Percentiles rank a stretch among this genome's conserved stretches.
phyloP scores from a whole-genome alignment of 2,113 vertebrate species.

The Melierax canorus region DNA sequence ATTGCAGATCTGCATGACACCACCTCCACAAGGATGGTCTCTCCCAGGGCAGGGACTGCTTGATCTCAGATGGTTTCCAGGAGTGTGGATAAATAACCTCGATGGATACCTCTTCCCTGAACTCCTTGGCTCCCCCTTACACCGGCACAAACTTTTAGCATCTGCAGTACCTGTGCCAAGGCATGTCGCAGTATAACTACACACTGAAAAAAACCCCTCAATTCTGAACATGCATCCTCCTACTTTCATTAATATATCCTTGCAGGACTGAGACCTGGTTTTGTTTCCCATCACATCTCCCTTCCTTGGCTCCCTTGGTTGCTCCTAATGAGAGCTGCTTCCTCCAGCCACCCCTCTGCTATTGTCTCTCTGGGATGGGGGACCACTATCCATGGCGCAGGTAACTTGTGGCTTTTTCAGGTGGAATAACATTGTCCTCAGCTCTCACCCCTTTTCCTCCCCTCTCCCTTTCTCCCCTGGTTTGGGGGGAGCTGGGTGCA shows the following conservation, averaged over 20 bases:
- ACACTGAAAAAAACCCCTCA: fast-evolving
- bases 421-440: background rate
- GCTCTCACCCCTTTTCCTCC: background rate
- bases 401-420: background rate
- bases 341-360: background rate
- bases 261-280: background rate
- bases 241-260: background rate
- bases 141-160: background rate
- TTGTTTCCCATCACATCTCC: background rate
- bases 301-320: background rate
- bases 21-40: background rate
- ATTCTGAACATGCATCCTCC: background rate
- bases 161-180: background rate
- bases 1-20: background rate
- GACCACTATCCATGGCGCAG: background rate
- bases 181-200: background rate
- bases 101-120: background rate
- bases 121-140: background rate
- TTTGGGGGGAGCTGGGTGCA: background rate
- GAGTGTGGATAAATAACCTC: too few species aligned
- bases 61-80: fast-evolving
- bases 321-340: background rate
- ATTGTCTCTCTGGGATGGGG: background rate
- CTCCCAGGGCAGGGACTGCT: background rate
- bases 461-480: background rate